A percentile compares a stretch with the other conserved stretches of the same genome.
phyloP scores from a whole-genome alignment of 2,797 vertebrate species.

The Tadarida brasiliensis region DNA sequence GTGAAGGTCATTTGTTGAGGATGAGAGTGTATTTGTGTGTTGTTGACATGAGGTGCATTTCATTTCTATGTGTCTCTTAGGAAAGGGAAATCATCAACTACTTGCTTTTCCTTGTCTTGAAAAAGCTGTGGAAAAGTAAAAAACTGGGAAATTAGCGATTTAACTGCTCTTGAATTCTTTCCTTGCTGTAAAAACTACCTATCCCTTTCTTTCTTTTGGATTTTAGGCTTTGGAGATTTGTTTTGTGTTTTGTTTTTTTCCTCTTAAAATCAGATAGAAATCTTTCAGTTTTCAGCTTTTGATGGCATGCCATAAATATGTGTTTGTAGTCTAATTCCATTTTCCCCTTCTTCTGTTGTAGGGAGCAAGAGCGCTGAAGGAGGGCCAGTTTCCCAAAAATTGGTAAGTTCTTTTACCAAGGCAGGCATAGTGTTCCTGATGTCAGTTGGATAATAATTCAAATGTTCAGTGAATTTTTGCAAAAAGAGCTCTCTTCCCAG shows the following conservation, averaged over 20 bases:
- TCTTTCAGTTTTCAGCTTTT: conserved; percentile 54
- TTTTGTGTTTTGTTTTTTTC: conserved; percentile 56
- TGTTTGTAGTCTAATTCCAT: conserved; percentile 70
- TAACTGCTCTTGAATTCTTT: conserved; percentile 71
- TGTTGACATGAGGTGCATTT: conserved; percentile 3
- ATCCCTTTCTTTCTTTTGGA: conserved; percentile 24
- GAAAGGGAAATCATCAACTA: conserved; percentile 14
- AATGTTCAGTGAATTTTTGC: conserved; percentile 40
- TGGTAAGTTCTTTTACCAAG: conserved; percentile 83
- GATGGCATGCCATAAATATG: conserved; percentile 65
- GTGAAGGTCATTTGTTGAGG: not conserved
- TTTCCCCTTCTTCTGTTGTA: conserved; percentile 80
- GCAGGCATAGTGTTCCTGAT: conserved; percentile 64
- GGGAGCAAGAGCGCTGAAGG: conserved; percentile 85
- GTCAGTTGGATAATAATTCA: conserved; percentile 57
- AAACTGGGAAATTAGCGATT: conserved; percentile 38
- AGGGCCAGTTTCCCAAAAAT: conserved; percentile 77
- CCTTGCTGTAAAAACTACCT: conserved; percentile 39
- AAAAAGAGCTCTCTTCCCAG: conserved; percentile 58
- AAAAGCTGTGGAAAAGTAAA: not conserved
- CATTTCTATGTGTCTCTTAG: conserved; percentile 40
- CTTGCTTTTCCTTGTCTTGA: conserved; percentile 68
- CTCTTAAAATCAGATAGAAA: not conserved
- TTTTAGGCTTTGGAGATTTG: conserved; percentile 63
- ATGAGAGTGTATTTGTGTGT: not conserved